phyloP scores from a whole-genome alignment of 2,888 invertebrate species.

The Temnothorax rugatulus region DNA sequence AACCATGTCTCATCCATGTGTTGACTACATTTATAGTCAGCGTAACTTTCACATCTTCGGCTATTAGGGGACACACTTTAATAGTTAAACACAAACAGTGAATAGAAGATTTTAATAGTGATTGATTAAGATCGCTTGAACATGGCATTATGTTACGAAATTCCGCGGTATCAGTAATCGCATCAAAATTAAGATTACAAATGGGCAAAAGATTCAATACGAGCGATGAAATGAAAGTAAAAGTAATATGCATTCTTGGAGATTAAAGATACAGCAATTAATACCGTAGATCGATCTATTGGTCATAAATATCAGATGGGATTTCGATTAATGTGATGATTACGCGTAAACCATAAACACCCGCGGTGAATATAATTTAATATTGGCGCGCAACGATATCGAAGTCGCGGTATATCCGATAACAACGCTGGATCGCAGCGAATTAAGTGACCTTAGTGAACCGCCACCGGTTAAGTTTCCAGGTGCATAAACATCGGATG shows the following conservation, averaged over 20 bases:
- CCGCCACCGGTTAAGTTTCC: constrained; percentile 11
- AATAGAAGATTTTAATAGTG: not conserved
- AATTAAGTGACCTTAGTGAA: constrained; percentile 4
- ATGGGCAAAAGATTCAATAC: not conserved
- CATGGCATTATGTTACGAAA: constrained; percentile 5
- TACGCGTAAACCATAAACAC: not conserved
- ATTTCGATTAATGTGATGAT: constrained; percentile 17
- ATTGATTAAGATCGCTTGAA: constrained; percentile 16
- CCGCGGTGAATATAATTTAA: constrained; percentile 36
- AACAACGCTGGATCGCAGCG: not conserved
- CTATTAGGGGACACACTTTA: not conserved
- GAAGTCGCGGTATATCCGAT: not conserved
- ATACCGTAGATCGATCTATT: not conserved
- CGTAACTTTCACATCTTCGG: not conserved
- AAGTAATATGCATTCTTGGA: constrained; percentile 21
- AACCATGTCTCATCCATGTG: not conserved
- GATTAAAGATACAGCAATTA: constrained; percentile 19
- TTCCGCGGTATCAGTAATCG: not conserved
- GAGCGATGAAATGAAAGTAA: constrained; percentile 8
- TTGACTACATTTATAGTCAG: not conserved
- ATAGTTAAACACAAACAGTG: not conserved
- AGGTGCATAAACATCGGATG: constrained; percentile 25
- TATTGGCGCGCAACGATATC: not conserved
- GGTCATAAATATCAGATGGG: constrained; percentile 1
- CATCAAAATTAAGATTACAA: constrained; percentile 14